Percentiles rank a stretch among this genome's conserved stretches.
Conservation (phyloP, 2,888 invertebrate genomes). For the Caenorhabditis sp. region DNA sequence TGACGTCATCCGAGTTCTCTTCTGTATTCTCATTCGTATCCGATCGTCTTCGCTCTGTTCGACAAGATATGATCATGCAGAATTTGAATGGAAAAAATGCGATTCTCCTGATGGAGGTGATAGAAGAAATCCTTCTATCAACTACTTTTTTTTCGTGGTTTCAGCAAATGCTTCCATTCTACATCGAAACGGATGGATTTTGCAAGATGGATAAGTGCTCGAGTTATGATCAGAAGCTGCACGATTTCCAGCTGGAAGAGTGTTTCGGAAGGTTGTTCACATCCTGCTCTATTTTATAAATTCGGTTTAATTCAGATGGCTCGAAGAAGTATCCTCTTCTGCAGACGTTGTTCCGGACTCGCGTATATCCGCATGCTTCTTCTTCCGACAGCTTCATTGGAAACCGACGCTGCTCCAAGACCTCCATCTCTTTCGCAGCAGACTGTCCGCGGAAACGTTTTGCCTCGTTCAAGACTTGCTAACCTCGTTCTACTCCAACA, state of each 20-base stretch:
- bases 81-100: conserved; percentile 34
- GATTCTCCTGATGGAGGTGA: conserved; percentile 54
- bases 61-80: conserved; percentile 66
- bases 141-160: conserved; percentile 3
- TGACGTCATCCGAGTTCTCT: conserved; percentile 19
- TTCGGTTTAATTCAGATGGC: conserved; percentile 35
- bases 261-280: conserved; percentile 58
- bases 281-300: too few species aligned
- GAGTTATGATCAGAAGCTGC: conserved; percentile 61
- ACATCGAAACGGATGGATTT: conserved; percentile 55
- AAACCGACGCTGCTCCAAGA: conserved; percentile 33
- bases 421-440: conserved; percentile 7
- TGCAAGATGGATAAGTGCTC: conserved; percentile 35
- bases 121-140: too few species aligned
- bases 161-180: conserved; percentile 63
- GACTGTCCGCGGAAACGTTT: conserved; percentile 3
- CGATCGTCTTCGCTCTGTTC: conserved; percentile 65
- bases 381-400: conserved; percentile 27
- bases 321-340: conserved; percentile 6
- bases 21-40: conserved; percentile 60
- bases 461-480: conserved; percentile 6
- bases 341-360: background rate
- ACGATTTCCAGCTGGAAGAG: conserved; percentile 65
- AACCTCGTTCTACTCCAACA: conserved; percentile 27
- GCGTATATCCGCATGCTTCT: conserved; percentile 18